These are phyloP conservation scores for Apodemus agrarius DNA, from an alignment of 2,797 vertebrate species.

Conservation along the genomic window DNA sequence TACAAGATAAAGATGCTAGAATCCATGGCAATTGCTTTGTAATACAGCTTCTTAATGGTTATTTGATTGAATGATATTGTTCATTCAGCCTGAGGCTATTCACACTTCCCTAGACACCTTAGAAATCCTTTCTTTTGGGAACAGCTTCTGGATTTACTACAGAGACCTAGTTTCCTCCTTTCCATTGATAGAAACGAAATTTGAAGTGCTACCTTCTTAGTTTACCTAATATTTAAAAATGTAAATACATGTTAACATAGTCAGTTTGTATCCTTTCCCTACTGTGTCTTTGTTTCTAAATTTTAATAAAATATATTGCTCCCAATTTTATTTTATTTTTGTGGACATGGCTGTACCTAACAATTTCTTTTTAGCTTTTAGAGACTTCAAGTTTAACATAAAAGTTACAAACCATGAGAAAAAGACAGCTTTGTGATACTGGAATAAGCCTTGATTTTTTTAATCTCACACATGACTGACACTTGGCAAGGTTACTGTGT, in stretches of 20 bases:
- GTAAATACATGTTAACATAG: background rate
- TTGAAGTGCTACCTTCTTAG: conserved; percentile 26
- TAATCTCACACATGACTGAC: background rate
- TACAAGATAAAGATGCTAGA: background rate
- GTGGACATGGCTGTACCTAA: background rate
- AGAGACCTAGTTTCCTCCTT: background rate
- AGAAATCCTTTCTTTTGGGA: conserved; percentile 4
- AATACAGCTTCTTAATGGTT: conserved; percentile 16
- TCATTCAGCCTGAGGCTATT: conserved; percentile 19
- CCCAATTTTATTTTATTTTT: conserved; percentile 54
- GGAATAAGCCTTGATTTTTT: conserved; percentile 39
- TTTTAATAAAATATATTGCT: conserved; percentile 16
- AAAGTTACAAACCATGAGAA: background rate
- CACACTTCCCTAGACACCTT: background rate
- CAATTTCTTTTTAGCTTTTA: conserved; percentile 33
- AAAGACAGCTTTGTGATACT: background rate
- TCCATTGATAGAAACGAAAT: background rate
- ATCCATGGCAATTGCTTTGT: conserved; percentile 20
- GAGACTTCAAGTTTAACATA: background rate
- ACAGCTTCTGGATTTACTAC: background rate
- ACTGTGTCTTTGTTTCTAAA: conserved; percentile 47
- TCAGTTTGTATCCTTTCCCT: background rate
- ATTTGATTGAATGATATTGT: conserved; percentile 33
- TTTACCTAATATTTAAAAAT: conserved; percentile 1
- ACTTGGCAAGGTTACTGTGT: background rate